phyloP scores from a whole-genome alignment of 2,888 invertebrate genomes.

The Gibbula magus region DNA sequence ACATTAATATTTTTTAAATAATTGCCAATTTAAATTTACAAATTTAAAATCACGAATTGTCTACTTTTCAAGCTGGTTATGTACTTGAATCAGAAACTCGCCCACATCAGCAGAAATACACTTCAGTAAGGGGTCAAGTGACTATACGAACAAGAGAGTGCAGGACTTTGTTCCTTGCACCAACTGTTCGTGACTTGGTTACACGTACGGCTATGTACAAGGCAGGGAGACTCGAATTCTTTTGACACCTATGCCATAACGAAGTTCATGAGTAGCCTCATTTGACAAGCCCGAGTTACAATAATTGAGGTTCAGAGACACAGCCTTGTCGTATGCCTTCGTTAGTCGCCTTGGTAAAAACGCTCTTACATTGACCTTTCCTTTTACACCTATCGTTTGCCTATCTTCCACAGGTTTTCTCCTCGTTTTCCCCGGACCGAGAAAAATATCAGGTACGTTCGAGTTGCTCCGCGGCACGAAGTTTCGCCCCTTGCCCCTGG shows the following conservation, averaged over 20 bases:
- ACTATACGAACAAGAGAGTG: no score
- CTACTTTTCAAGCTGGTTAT: no score
- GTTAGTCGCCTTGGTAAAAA: not conserved
- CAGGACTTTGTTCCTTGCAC: no score
- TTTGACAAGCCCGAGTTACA: not conserved
- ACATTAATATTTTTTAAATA: no score
- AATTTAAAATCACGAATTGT: no score
- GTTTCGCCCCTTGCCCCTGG: conserved; percentile 1
- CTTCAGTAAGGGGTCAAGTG: no score
- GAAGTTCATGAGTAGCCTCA: not conserved
- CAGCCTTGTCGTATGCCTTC: not conserved
- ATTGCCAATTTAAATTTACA: no score
- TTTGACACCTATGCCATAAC: not conserved
- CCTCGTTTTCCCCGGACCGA: conserved; percentile 22
- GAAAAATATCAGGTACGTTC: conserved; percentile 14
- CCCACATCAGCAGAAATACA: no score
- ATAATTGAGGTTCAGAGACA: not conserved
- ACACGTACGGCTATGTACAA: not conserved
- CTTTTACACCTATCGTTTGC: not conserved
- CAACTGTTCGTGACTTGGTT: no score
- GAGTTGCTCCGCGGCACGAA: conserved; percentile 13
- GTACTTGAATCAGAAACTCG: no score
- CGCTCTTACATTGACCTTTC: not conserved
- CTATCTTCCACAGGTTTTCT: not conserved
- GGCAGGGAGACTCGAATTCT: not conserved